Evolutionary conservation across 2,797 vertebrate species (phyloP), one percentile per base, ranked within the genome.

Genomic region (Myripristis jacobus): DNA sequence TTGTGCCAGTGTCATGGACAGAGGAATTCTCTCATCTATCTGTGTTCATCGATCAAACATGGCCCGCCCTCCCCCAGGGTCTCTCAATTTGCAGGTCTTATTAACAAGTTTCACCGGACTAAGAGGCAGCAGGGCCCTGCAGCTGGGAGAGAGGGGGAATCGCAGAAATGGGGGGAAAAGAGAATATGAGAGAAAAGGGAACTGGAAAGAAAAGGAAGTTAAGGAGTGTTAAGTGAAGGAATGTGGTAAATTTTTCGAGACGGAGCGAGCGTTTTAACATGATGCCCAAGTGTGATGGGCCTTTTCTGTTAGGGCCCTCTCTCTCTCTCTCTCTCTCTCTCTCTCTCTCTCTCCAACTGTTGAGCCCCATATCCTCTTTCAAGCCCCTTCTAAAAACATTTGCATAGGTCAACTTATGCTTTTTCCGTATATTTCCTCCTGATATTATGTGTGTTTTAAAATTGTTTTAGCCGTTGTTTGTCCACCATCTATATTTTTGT

Each of bases 21-120:
- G 71, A 75, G 66, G 67, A 80, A 70, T 77, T 82, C 71, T 54
- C 47, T 81, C 84, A 77, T 89, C 84, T 90, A 84, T 88, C 89
- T 90, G 86, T 87, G 82, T 86, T 82, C 83, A 89, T 86, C 55
- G 86, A 90, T 91, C 88, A 88, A 88, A 80, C 88, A 87, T 81
- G 62, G 73, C 76, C n/a, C n/a, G n/a, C n/a, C n/a, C n/a, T n/a
- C 88, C 79, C 89, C 66, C 0, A 25, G 75, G 85, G 44, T 81
- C 80, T 90, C 85, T 86, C 73, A 86, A 87, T 89, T 77, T 77
- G 67, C 68, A 80, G 67, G 85, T 90, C 90, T 91, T 91, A 92
- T 91, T 88, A 91, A 86, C 83, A 81, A 73, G 73, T 88, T 90
- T 83, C 80, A 70, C 74, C 70, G 70, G 71, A 84, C 80, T 77